Percentiles rank a stretch among this genome's conserved stretches.
These are phyloP conservation scores for Pseudomyrmex sp. DNA, from an alignment of 1,140 invertebrate genomes.

Conservation along the genomic window DNA sequence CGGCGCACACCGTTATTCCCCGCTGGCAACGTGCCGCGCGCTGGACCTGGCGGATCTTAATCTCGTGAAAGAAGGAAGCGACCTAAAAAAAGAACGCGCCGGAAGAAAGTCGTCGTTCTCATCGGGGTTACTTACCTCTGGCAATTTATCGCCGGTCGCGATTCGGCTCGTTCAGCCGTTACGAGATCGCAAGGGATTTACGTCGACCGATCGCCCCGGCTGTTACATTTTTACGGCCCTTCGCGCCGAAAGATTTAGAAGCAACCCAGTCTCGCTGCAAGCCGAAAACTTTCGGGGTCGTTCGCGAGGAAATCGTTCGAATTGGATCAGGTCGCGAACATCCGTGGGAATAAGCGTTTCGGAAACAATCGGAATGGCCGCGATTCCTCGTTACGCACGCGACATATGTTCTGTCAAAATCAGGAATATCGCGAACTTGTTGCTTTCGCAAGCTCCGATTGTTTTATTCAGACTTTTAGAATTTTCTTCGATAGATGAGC, in stretches of 20 bases:
- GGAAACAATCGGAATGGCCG: background rate
- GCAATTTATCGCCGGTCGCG: constrained; percentile 55
- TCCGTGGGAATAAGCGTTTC: background rate
- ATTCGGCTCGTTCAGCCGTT: constrained; percentile 36
- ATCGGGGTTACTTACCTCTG: constrained; percentile 63
- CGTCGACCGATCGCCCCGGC: constrained; percentile 19
- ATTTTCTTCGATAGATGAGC: background rate
- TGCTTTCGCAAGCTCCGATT: constrained; percentile 25
- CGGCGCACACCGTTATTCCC: constrained; percentile 24
- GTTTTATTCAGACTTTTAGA: background rate
- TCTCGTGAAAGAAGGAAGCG: constrained; percentile 51
- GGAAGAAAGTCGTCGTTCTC: constrained; percentile 60
- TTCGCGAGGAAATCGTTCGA: constrained; percentile 15
- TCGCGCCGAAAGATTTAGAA: constrained; percentile 14
- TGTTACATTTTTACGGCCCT: constrained; percentile 33
- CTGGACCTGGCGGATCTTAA: constrained; percentile 61
- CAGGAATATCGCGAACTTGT: constrained; percentile 28
- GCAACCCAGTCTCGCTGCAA: background rate
- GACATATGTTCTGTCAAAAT: constrained; percentile 21
- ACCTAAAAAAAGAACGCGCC: constrained; percentile 58
- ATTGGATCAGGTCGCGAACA: background rate
- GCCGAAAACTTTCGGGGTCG: background rate
- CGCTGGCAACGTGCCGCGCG: constrained; percentile 60
- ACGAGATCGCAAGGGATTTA: constrained; percentile 21
- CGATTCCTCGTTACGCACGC: background rate